Percentiles rank a stretch among this genome's conserved stretches.
Conservation (phyloP, 2,888 invertebrate species). For the Hybos culiciformis region DNA sequence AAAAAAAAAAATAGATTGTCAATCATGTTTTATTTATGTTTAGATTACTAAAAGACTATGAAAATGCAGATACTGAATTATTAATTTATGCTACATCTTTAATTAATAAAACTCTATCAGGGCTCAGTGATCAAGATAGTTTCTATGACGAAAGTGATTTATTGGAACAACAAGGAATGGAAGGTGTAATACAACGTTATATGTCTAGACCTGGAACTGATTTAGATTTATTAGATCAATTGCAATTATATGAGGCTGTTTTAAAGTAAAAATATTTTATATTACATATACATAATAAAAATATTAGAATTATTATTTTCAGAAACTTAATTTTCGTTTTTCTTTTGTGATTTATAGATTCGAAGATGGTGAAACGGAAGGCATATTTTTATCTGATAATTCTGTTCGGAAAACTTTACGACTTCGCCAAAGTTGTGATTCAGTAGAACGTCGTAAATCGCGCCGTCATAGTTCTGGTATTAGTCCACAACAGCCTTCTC, state of each 20-base stretch:
- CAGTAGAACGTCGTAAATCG: conserved; percentile 63
- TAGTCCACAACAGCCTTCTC: conserved; percentile 37
- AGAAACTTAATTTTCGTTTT: neutral
- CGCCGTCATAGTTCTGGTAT: conserved; percentile 59
- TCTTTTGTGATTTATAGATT: conserved; percentile 21
- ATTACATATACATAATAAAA: neutral
- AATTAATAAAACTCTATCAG: conserved; percentile 88
- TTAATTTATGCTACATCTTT: conserved; percentile 92
- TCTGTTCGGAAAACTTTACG: conserved; percentile 59
- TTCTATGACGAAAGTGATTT: conserved; percentile 97
- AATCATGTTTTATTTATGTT: too few species aligned
- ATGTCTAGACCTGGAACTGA: conserved; percentile 88
- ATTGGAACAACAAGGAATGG: conserved; percentile 87
- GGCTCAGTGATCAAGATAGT: conserved; percentile 86
- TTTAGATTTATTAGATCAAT: conserved; percentile 80
- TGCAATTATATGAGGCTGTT: conserved; percentile 91
- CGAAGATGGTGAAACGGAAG: conserved; percentile 41
- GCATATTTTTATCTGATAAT: conserved; percentile 48
- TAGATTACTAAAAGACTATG: conserved; percentile 79
- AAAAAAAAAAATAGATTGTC: neutral
- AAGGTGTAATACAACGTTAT: conserved; percentile 71
- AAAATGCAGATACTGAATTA: conserved; percentile 91
- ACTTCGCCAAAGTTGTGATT: conserved; percentile 46
- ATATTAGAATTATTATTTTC: neutral
- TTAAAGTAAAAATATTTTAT: conserved; percentile 53